phyloP scores from a whole-genome alignment of 2,113 vertebrate genomes.

The Axis porcinus region DNA sequence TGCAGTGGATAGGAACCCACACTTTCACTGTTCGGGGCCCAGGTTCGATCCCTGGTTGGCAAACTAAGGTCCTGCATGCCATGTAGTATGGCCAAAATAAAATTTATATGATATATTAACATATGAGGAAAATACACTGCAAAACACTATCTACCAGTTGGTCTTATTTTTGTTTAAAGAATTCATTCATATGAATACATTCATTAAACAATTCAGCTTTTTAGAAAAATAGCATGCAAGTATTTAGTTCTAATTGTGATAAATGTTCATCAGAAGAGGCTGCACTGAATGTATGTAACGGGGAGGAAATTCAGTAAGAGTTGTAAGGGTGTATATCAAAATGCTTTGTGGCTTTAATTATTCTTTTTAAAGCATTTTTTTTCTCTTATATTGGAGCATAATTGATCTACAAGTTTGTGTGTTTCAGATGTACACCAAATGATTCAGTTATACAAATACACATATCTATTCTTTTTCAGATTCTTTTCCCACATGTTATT shows the following conservation, averaged over 20 bases:
- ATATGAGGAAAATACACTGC: background rate
- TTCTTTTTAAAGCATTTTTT: background rate
- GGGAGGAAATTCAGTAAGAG: too few species aligned
- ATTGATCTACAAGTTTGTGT: background rate
- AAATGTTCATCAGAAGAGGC: background rate
- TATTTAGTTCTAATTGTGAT: background rate
- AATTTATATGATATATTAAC: background rate
- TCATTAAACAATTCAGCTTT: background rate
- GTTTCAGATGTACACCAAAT: background rate
- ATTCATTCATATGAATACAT: background rate
- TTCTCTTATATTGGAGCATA: background rate
- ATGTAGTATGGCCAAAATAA: background rate
- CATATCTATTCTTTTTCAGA: background rate
- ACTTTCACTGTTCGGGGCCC: background rate
- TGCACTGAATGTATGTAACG: fast-evolving
- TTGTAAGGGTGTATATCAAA: background rate
- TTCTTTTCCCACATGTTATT: background rate
- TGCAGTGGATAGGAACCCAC: background rate
- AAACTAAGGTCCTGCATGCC: background rate
- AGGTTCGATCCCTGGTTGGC: background rate
- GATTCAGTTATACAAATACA: background rate
- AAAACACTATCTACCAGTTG: background rate
- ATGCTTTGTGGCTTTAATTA: background rate
- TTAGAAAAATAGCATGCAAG: background rate
- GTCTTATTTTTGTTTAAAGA: background rate